Evolutionary conservation across 2,888 invertebrate species (phyloP), one percentile per base, ranked within the genome.

Genomic region (Protodeltote pygarga): DNA sequence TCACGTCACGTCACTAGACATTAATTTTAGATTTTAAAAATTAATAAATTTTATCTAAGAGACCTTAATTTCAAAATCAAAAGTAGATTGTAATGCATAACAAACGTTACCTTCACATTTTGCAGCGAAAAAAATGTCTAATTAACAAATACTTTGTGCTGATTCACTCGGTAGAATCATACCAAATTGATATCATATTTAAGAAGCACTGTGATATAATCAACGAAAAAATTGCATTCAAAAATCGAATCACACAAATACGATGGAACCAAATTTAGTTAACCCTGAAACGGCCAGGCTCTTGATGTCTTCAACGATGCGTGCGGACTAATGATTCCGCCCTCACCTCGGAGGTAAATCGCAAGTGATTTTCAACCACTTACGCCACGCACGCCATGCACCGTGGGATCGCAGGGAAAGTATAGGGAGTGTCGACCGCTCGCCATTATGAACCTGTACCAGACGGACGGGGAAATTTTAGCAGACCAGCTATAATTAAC

Each of bases 401-500:
- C 32, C 54, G 55, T 64, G 59, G 47, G 58, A 58, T 51, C 53
- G 48, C 34, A 20, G 57, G 62, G 63, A 73, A 78, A 76, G 66
- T 73, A 61, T 45, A 63, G 59, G 65, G 67, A 65, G 73, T 64
- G 60, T 29, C 58, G 35, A 33, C 25, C 16, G 29, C 34, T 13
- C 42, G 28, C 34, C 20, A 5, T 16, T 24, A 24, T 40, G 33
- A 37, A 46, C 29, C 14, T 41, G 25, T 34, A 20, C 40, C 19
- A 23, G 21, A 19, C 20, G 13, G 27, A 8, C 14, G 20, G 16
- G 14, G 19, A 16, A 37, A 31, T 23, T 17, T 47, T 27, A 58
- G 16, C 24, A 37, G 17, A 37, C 37, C 21, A 11, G 21, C 19
- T 21, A 5, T 24, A 27, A 46, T 53, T 45, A 61, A 20, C 15